Evolutionary conservation across 2,113 vertebrate species (phyloP).

Genomic region (Vimba vimba): DNA sequence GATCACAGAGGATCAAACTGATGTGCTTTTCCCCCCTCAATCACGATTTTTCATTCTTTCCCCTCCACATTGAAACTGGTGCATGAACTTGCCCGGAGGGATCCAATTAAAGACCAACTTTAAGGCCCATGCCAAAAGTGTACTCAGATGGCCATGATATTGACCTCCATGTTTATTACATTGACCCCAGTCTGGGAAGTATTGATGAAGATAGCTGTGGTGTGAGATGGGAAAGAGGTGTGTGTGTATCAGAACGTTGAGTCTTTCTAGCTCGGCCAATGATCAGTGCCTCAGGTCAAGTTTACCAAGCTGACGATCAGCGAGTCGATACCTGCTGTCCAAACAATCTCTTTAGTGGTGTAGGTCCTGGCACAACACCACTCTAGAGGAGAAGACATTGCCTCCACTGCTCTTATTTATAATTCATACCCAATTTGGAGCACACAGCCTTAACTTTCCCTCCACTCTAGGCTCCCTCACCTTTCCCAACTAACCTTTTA

Average conservation of each 20-base stretch:
- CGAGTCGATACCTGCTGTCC: conserved; percentile 80
- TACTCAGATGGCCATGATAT: conserved; percentile 71
- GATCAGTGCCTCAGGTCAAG: conserved; percentile 80
- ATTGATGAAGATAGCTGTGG: conserved; percentile 77
- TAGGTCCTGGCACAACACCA: conserved; percentile 69
- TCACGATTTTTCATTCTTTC: conserved; percentile 52
- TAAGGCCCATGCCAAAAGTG: conserved; percentile 72
- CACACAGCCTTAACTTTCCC: conserved; percentile 64
- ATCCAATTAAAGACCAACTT: conserved; percentile 79
- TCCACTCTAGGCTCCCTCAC: conserved; percentile 40
- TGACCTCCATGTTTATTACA: conserved; percentile 84
- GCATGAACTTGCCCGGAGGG: conserved; percentile 69
- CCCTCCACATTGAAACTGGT: conserved; percentile 59
- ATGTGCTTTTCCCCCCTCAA: conserved; percentile 43
- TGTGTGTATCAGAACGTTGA: conserved; percentile 52
- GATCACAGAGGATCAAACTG: conserved; percentile 21
- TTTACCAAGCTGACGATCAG: conserved; percentile 79
- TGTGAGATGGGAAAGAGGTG: conserved; percentile 60
- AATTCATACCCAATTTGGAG: conserved; percentile 80
- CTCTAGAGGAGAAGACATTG: conserved; percentile 67
- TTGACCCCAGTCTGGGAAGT: conserved; percentile 75
- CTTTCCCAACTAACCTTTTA: conserved; percentile 49
- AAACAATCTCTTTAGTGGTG: conserved; percentile 74
- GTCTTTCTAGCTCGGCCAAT: conserved; percentile 68
- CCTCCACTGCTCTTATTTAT: conserved; percentile 79